Conservation (phyloP, 2,113 vertebrate species). For the Ptilonorhynchus violaceus region DNA sequence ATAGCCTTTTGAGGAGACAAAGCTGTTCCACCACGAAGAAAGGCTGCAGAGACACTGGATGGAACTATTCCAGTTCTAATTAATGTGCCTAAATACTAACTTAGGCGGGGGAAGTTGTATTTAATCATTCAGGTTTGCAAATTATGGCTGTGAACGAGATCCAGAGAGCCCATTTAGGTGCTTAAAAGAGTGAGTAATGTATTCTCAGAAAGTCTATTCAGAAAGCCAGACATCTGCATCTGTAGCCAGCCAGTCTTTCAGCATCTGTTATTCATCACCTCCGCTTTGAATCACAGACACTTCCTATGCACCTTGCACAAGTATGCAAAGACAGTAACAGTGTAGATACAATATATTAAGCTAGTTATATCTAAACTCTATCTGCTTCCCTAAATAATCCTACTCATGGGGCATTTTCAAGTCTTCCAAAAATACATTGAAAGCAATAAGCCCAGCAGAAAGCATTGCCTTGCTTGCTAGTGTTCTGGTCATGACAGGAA, state of each 20-base stretch:
- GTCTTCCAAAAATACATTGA: neutral
- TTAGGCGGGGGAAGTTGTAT: neutral
- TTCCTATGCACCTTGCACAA: neutral
- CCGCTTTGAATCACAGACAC: rapidly evolving
- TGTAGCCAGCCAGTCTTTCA: neutral
- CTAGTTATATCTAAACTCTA: neutral
- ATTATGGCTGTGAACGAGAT: neutral
- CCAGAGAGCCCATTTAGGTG: neutral
- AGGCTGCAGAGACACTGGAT: neutral
- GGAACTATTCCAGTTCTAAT: neutral
- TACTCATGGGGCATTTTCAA: neutral
- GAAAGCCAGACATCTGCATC: neutral
- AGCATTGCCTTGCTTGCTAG: neutral
- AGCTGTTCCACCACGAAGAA: neutral
- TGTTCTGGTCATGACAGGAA: neutral
- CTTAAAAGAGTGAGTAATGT: neutral
- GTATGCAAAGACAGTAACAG: neutral
- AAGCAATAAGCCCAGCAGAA: neutral
- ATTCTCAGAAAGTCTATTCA: neutral
- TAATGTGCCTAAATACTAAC: conserved; percentile 10
- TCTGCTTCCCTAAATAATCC: neutral
- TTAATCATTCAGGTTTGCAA: conserved; percentile 3
- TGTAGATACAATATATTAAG: neutral
- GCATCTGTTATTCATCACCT: neutral
- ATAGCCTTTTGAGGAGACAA: neutral